A percentile compares a stretch with the other conserved stretches of the same genome.
Conservation (phyloP, 2,113 vertebrate species). For the Columba livia region DNA sequence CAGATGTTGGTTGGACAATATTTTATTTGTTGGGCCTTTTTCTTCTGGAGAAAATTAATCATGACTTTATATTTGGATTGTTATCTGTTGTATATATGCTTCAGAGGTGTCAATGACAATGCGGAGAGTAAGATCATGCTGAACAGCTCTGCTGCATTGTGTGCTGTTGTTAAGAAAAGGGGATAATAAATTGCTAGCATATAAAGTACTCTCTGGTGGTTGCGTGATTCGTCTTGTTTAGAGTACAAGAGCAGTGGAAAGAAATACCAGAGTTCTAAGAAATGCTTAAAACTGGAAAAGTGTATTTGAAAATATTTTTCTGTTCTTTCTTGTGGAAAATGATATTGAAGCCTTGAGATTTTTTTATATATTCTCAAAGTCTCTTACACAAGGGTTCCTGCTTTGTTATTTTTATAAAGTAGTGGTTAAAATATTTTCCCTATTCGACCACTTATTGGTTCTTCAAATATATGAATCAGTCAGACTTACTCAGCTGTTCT, state of each 20-base stretch:
- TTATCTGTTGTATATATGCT: not conserved
- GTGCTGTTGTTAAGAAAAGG: not conserved
- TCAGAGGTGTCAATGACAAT: not conserved
- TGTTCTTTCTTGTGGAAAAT: not conserved
- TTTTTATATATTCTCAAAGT: not conserved
- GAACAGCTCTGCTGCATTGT: not conserved
- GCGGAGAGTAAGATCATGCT: not conserved
- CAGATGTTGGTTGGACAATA: not conserved
- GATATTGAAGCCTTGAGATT: not conserved
- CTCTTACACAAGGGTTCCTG: not conserved
- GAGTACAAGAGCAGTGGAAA: not conserved
- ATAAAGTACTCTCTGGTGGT: not conserved
- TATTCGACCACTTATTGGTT: not conserved
- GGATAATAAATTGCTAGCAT: not conserved
- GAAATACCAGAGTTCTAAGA: not conserved
- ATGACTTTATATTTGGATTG: not conserved
- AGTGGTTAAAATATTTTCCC: not conserved
- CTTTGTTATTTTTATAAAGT: not conserved
- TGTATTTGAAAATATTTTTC: slow-evolving; percentile 8
- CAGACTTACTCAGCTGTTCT: not conserved
- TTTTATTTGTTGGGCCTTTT: not conserved
- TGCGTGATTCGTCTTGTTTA: not conserved
- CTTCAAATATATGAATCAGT: not conserved
- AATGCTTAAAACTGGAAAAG: not conserved
- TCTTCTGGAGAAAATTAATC: not conserved